Evolutionary conservation across 2,888 invertebrate genomes (phyloP).

Genomic region (Drosophila monieri): DNA sequence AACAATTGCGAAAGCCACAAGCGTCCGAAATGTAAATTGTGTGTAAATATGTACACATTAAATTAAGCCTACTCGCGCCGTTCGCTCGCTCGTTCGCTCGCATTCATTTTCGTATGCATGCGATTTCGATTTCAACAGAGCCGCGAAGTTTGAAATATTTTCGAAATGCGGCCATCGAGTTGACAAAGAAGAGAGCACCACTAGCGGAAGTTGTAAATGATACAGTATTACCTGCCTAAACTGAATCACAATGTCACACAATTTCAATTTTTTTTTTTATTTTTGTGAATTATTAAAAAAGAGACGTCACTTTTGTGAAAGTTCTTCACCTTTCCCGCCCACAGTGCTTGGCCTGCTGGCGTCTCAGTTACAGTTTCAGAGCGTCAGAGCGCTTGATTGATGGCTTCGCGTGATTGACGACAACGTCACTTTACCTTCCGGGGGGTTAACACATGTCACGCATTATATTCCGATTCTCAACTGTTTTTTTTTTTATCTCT

Average conservation of each 20-base stretch:
- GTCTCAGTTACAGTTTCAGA: slow-evolving; percentile 25
- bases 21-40: slow-evolving; percentile 48
- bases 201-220: slow-evolving; percentile 55
- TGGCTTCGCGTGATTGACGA: slow-evolving; percentile 62
- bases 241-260: not conserved
- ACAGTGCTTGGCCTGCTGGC: slow-evolving; percentile 34
- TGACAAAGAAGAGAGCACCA: slow-evolving; percentile 60
- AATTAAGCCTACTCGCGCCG: slow-evolving; percentile 60
- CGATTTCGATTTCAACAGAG: slow-evolving; percentile 62
- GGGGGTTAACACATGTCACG: slow-evolving; percentile 34
- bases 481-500: slow-evolving; percentile 33
- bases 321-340: slow-evolving; percentile 12
- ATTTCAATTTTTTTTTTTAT: too few species aligned
- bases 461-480: slow-evolving; percentile 32
- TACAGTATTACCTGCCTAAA: slow-evolving; percentile 16
- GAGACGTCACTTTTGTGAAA: slow-evolving; percentile 32
- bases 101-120: slow-evolving; percentile 30
- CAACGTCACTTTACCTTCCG: slow-evolving; percentile 44
- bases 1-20: slow-evolving; percentile 61
- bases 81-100: slow-evolving; percentile 8
- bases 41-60: slow-evolving; percentile 53
- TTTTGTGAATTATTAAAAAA: not conserved
- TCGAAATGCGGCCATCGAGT: slow-evolving; percentile 53
- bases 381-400: slow-evolving; percentile 63
- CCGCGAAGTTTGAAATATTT: slow-evolving; percentile 43